A percentile compares a stretch with the other conserved stretches of the same genome.
phyloP scores from a whole-genome alignment of 2,888 invertebrate species.

The Drepana falcataria region DNA sequence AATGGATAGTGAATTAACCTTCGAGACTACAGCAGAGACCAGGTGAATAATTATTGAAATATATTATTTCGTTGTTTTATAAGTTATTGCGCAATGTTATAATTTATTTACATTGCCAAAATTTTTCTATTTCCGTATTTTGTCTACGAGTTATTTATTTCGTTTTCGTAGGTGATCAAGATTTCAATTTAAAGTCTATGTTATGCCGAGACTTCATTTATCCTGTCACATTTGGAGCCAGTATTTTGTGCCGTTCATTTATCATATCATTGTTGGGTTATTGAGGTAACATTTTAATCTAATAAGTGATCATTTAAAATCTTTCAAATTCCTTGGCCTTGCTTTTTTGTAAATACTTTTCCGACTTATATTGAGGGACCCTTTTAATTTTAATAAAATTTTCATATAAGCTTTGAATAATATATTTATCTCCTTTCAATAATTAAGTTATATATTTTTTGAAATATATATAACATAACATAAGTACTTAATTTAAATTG shows the following conservation, averaged over 20 bases:
- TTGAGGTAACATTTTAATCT: constrained; percentile 45
- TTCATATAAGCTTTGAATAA: too few species aligned
- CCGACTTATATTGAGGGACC: background rate
- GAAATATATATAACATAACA: too few species aligned
- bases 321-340: background rate
- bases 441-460: too few species aligned
- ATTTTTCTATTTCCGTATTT: constrained; percentile 9
- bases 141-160: constrained; percentile 13
- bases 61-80: background rate
- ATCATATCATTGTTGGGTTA: constrained; percentile 47
- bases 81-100: constrained; percentile 46
- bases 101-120: constrained; percentile 9
- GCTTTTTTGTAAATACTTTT: constrained; percentile 1
- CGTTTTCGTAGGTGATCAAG: constrained; percentile 33
- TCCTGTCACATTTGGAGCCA: constrained; percentile 48
- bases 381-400: too few species aligned
- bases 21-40: constrained; percentile 46
- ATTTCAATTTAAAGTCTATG: constrained; percentile 23
- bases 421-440: too few species aligned
- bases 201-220: constrained; percentile 45
- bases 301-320: background rate
- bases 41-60: constrained; percentile 33
- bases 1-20: constrained; percentile 70
- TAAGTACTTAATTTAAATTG: too few species aligned
- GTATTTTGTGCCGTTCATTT: constrained; percentile 47